Evolutionary conservation across 2,888 invertebrate genomes (phyloP), one percentile per base, ranked within the genome.

Genomic region (Volucella inflata): DNA sequence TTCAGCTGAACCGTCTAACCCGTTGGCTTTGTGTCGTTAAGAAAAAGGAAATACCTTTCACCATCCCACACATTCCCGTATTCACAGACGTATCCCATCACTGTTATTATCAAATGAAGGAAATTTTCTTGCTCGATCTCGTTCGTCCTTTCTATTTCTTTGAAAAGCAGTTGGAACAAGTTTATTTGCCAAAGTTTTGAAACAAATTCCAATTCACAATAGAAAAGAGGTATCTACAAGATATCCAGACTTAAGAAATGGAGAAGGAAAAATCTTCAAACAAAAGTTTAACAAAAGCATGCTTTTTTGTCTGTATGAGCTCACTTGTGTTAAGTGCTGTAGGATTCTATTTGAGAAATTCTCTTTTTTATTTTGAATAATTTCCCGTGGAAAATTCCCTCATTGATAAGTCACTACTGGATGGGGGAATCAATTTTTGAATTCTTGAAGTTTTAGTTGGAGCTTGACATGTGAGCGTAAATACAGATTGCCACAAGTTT

Each of bases 181-280:
- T 79, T 84, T 65, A 60, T 75, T 70, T 65, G 55, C 16, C 57
- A 42, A 84, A 84, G 42, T 84, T 84, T 84, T 71, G 75, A 75
- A 79, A 76, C 79, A 84, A 84, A 79, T 84, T 84, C 65, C 71
- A 80, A 30, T 75, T 67, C 70, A 84, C 80, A 84, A 79, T 76
- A 70, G 74, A 59, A 36, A 64, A 46, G 21, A 30, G 21, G 2
- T 21, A 21, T 21, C 14, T 44, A 62, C 51, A 51, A 21, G 30
- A 30, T 30, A 30, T 12, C 44, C 50, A 68, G 68, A 62, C 77
- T 82, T 50, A 53, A 67, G 38, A 44, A 10, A 46, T 2, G 9
- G 21, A n/a, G 30, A 44, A 44, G 8, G 44, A 42, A 30, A 17
- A 65, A 14, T 17, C 53, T 8, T 16, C 44, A 10, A 48, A 67